phyloP scores from a whole-genome alignment of 2,113 vertebrate genomes.

The Martes martes region DNA sequence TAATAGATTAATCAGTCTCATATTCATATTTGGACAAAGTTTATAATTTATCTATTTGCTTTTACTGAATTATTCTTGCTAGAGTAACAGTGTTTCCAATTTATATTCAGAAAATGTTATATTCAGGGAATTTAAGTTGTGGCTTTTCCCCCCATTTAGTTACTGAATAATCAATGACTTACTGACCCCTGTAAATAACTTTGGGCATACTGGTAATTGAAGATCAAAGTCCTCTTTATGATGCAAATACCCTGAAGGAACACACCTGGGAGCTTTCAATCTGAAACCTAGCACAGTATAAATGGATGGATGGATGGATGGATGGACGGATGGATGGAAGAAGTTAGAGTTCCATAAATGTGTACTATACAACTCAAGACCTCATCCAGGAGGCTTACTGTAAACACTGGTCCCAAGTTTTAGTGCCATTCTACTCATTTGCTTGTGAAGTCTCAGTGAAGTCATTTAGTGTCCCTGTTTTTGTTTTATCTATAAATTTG shows the following conservation, averaged over 20 bases:
- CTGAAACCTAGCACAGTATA: not conserved
- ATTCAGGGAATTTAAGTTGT: not conserved
- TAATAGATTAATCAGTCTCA: not conserved
- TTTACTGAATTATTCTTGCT: not conserved
- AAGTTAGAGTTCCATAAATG: not conserved
- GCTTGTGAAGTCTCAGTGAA: not conserved
- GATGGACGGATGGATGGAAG: not conserved
- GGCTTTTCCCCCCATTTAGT: not conserved
- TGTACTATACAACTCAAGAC: not conserved
- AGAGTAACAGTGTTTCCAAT: not conserved
- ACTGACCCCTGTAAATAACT: not conserved
- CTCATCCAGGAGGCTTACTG: not conserved
- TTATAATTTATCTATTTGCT: not conserved
- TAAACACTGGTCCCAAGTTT: not conserved
- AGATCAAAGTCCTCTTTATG: not conserved
- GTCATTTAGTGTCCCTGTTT: not conserved
- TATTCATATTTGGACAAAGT: not conserved
- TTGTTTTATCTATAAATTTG: not conserved
- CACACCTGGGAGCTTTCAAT: not conserved
- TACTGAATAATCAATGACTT: not conserved
- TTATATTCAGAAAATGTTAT: constrained; percentile 21
- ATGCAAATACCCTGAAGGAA: not conserved
- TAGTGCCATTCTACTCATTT: not conserved
- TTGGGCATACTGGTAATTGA: not conserved
- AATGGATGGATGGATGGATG: not conserved